phyloP scores from a whole-genome alignment of 2,888 invertebrate genomes.

The Rutpela maculata region DNA sequence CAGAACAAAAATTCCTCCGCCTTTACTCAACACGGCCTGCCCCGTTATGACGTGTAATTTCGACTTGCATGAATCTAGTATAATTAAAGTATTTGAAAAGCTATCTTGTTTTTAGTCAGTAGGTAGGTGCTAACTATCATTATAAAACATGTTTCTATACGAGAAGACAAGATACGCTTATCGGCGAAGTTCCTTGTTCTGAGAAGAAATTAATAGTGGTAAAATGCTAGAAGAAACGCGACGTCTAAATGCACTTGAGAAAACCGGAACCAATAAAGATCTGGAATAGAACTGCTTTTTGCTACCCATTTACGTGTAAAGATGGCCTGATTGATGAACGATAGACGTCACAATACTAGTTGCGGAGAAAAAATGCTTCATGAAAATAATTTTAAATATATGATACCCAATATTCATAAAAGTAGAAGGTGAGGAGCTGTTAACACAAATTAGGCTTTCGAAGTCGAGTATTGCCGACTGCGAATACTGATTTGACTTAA shows the following conservation, averaged over 20 bases:
- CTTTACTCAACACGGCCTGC: background rate
- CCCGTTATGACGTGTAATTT: background rate
- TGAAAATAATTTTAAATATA: background rate
- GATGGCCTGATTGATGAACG: background rate
- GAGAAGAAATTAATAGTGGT: conserved; percentile 18
- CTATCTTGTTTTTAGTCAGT: conserved; percentile 1
- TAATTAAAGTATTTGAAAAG: background rate
- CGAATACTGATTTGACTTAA: too few species aligned
- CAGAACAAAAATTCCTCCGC: background rate
- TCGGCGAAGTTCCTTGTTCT: conserved; percentile 18
- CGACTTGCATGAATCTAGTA: background rate
- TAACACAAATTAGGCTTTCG: too few species aligned
- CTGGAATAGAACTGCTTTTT: background rate
- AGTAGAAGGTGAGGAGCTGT: too few species aligned
- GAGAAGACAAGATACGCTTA: conserved; percentile 13
- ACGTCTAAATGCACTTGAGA: background rate
- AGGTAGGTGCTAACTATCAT: background rate
- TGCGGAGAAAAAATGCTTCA: background rate
- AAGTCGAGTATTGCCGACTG: too few species aligned
- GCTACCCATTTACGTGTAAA: background rate
- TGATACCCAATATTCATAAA: background rate
- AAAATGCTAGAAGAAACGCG: conserved; percentile 3
- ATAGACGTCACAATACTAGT: background rate
- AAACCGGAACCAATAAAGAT: conserved; percentile 16
- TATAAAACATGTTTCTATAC: background rate